phyloP scores from a whole-genome alignment of 2,888 invertebrate genomes.

The Branchellion lobata region DNA sequence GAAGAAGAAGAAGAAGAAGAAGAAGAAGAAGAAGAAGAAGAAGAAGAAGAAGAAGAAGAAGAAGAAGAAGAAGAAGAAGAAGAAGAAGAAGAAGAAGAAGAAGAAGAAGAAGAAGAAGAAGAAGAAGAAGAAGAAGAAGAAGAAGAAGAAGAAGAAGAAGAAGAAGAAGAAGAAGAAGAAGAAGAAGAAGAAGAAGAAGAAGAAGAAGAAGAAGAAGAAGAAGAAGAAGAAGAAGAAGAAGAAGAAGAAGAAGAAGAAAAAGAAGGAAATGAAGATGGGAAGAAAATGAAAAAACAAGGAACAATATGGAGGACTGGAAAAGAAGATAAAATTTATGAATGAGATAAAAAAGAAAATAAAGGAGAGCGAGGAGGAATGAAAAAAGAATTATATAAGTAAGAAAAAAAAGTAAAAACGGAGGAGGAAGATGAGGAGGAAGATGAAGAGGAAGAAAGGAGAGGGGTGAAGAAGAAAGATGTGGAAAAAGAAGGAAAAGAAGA shows the following conservation, averaged over 20 bases:
- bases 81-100: not conserved
- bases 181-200: constrained; percentile 42
- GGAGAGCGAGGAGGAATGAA: too few species aligned
- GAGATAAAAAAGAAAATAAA: too few species aligned
- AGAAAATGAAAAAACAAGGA: too few species aligned
- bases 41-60: not conserved
- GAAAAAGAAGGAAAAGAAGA: too few species aligned
- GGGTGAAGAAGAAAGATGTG: too few species aligned
- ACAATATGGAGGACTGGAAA: too few species aligned
- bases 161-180: constrained; percentile 40
- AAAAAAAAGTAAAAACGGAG: too few species aligned
- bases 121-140: constrained; percentile 17
- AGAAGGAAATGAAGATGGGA: too few species aligned
- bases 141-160: constrained; percentile 28
- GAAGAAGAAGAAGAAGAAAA: constrained; percentile 26
- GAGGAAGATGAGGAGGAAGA: too few species aligned
- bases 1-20: not conserved
- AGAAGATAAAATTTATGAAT: too few species aligned
- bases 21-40: not conserved
- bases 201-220: constrained; percentile 14
- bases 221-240: not conserved
- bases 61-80: not conserved
- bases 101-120: not conserved
- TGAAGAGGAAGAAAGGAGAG: too few species aligned
- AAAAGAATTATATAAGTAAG: too few species aligned